phyloP scores from a whole-genome alignment of 2,113 vertebrate species.

The Drymodes brunneopygia region DNA sequence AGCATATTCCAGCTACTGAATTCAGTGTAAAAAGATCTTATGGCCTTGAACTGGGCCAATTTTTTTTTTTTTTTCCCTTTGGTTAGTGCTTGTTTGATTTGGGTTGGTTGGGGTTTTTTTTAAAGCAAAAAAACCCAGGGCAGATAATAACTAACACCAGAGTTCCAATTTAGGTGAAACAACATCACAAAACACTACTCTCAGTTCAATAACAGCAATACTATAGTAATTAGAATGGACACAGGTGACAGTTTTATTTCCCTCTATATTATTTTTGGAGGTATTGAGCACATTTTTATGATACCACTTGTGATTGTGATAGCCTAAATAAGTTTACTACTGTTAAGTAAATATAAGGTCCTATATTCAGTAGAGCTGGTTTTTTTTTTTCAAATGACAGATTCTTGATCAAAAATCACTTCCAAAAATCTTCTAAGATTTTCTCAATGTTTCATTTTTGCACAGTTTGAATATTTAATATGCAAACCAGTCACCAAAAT shows the following conservation, averaged over 20 bases:
- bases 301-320: neutral
- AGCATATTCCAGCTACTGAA: neutral
- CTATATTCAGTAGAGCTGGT: neutral
- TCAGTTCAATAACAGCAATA: neutral
- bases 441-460: neutral
- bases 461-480: neutral
- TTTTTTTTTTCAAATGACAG: neutral
- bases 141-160: neutral
- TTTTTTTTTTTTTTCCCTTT: neutral
- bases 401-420: neutral
- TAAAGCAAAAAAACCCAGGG: neutral
- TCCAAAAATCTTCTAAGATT: neutral
- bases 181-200: neutral
- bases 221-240: neutral
- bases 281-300: neutral
- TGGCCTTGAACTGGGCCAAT: neutral
- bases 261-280: neutral
- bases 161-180: neutral
- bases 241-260: neutral
- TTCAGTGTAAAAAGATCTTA: neutral
- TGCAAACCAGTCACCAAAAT: neutral
- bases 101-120: neutral
- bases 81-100: neutral
- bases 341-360: neutral
- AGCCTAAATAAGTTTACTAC: neutral